Base-by-base conservation (phyloP, 2,113 vertebrate genomes). In the Isichthys henryi region DNA sequence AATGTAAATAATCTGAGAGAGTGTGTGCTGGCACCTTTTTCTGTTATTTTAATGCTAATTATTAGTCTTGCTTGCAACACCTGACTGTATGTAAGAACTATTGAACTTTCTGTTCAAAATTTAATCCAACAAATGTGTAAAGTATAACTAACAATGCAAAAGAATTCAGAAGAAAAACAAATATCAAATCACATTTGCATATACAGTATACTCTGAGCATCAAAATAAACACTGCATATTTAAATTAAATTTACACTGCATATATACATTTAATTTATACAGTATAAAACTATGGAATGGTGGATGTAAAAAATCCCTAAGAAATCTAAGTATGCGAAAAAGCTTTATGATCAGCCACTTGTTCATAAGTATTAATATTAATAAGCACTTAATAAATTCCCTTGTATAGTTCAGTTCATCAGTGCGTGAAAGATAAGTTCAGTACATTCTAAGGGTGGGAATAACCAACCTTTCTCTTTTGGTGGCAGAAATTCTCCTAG, bases 401-500 rank as follows among this genome's bases (percentile, higher is more conserved):
- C 31, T 74, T 74, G 27, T 15, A 74, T 17, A 35, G 66, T 10
- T 31, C 66, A 70, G 66, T 27, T 70, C n/a, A 70, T 31, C 66
- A 31, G 31, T 77, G 70, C 31, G 39, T 77, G 31, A 77, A 77
- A 84, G 21, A 23, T 84, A 84, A 86, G 84, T 86, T 23, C 39
- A 39, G 39, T 39, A 39, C 1, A 45, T 19, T 48, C 39, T n/a
- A 23, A 23, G 23, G 17, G 23, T 17, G 17, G 43, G n/a, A 88
- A 56, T 88, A 43, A 92, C 94, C 93, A 94, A 96, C 96, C 94
- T 95, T 95, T 94, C 89, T 93, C 94, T 17, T 91, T 49, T 21
- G 95, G 92, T 88, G 96, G 96, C 80, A 96, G 90, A 93, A 96
- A 96, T 93, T 95, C 90, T 58, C 94, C 96, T 96, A 27, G 2